A percentile compares a stretch with the other conserved stretches of the same genome.
Conservation (phyloP, 2,113 vertebrate species). For the Rhizomys pruinosus region DNA sequence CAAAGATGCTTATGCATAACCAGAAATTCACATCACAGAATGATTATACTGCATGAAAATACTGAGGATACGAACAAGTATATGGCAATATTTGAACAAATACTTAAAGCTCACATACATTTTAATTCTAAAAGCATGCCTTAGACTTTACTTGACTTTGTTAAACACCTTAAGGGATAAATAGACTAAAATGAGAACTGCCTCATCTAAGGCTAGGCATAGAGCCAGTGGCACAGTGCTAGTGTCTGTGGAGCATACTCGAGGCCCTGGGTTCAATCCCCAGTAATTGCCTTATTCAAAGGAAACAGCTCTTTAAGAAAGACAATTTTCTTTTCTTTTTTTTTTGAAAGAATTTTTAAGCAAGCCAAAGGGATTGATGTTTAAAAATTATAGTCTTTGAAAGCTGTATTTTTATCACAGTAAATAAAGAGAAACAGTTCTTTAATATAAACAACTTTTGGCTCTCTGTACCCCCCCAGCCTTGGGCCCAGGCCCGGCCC, state of each 20-base stretch:
- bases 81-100: not conserved
- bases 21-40: not conserved
- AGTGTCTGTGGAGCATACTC: not conserved
- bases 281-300: not conserved
- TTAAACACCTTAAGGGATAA: not conserved
- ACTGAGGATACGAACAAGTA: not conserved
- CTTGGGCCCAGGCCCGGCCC: no score
- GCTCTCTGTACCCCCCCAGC: no score
- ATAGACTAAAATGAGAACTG: not conserved
- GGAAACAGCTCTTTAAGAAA: not conserved
- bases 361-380: not conserved
- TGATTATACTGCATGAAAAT: not conserved
- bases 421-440: no score
- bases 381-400: conserved; percentile 11
- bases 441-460: no score
- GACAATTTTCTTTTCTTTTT: not conserved
- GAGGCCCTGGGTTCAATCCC: no score
- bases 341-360: not conserved
- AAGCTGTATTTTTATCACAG: not conserved
- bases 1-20: not conserved
- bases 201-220: not conserved
- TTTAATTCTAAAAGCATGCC: not conserved
- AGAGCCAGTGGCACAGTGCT: not conserved
- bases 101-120: not conserved
- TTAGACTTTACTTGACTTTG: not conserved